phyloP scores from a whole-genome alignment of 2,797 vertebrate species.

The Anableps anableps region DNA sequence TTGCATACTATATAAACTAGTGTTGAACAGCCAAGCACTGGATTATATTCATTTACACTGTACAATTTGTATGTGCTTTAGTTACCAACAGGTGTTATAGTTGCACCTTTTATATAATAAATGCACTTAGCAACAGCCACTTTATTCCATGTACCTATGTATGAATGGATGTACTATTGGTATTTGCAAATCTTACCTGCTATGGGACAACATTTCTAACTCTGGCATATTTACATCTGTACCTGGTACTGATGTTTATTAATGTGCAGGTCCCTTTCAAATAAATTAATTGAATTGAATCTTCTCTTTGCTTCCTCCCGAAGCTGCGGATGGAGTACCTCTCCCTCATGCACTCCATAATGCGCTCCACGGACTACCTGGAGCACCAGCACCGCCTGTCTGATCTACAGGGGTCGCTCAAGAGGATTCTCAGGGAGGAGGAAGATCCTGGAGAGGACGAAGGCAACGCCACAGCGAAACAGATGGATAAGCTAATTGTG shows the following conservation, averaged over 20 bases:
- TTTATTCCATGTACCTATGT: background rate
- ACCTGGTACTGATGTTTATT: background rate
- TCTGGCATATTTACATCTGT: background rate
- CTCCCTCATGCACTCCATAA: slow-evolving; percentile 95
- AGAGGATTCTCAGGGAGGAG: slow-evolving; percentile 91
- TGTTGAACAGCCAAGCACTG: no score
- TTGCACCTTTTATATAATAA: background rate
- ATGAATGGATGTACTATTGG: background rate
- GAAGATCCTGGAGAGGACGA: slow-evolving; percentile 74
- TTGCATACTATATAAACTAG: background rate
- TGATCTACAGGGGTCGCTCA: slow-evolving; percentile 90
- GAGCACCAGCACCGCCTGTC: slow-evolving; percentile 92
- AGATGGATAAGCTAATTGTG: slow-evolving; percentile 97
- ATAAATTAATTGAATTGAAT: background rate
- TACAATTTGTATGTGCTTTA: background rate
- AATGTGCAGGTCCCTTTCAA: background rate
- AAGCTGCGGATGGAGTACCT: slow-evolving; percentile 98
- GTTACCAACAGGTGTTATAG: background rate
- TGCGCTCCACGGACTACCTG: slow-evolving; percentile 93
- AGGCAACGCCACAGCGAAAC: slow-evolving; percentile 85
- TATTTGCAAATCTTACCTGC: background rate
- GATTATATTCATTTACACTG: no score
- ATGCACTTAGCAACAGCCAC: background rate
- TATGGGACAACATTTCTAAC: no score
- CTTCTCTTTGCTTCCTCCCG: slow-evolving; percentile 14